Evolutionary conservation across 2,797 vertebrate species (phyloP).

Genomic region (Podargus strigoides): DNA sequence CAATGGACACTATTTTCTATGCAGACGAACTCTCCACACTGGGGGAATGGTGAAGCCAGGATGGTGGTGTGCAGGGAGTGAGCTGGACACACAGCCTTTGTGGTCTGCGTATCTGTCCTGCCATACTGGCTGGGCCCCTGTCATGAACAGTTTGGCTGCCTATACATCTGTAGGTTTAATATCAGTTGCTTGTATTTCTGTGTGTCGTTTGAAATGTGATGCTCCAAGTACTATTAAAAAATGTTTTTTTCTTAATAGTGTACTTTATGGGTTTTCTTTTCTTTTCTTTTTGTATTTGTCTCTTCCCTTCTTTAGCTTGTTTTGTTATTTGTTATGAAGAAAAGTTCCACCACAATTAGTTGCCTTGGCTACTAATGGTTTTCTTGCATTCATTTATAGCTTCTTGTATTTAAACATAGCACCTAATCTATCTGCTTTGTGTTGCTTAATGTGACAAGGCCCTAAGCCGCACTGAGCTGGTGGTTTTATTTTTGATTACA

Average conservation of each 20-base stretch:
- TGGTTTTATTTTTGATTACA: neutral
- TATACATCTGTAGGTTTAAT: neutral
- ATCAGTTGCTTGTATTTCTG: neutral
- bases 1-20: neutral
- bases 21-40: neutral
- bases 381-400: neutral
- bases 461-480: neutral
- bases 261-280: neutral
- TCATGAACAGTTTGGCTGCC: neutral
- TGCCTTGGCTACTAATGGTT: conserved; percentile 52
- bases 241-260: neutral
- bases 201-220: neutral
- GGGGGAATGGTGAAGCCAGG: neutral
- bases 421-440: conserved; percentile 20
- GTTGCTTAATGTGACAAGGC: neutral
- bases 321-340: conserved; percentile 16
- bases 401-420: conserved; percentile 13
- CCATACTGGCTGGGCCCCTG: neutral
- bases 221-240: neutral
- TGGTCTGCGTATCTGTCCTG: neutral
- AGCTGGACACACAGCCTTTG: neutral
- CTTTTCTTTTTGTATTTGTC: neutral
- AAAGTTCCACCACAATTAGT: conserved; percentile 39
- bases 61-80: neutral
- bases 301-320: neutral